Conservation (phyloP, 2,797 vertebrate species). For the Danio tinwini region DNA sequence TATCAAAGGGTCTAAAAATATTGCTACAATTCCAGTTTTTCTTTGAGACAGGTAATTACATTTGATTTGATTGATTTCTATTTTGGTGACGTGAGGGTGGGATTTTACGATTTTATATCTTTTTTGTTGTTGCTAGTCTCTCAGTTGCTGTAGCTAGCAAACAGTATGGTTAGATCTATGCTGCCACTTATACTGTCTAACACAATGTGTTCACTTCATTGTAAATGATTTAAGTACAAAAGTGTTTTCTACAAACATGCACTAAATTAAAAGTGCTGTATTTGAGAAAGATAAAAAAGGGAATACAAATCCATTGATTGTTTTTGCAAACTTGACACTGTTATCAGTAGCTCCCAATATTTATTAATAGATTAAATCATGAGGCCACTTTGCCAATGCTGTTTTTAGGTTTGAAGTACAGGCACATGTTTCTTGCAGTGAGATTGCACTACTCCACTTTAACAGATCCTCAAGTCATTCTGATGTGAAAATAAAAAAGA, state of each 20-base stretch:
- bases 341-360: background rate
- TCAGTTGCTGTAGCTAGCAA: too few species aligned
- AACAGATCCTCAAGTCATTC: conserved; percentile 15
- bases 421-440: background rate
- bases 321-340: background rate
- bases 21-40: too few species aligned
- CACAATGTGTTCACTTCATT: too few species aligned
- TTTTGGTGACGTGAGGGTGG: too few species aligned
- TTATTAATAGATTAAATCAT: background rate
- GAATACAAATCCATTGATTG: background rate
- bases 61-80: too few species aligned
- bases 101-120: too few species aligned
- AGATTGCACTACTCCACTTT: background rate
- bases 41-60: too few species aligned
- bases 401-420: background rate
- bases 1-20: too few species aligned
- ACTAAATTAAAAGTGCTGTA: background rate
- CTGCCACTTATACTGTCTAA: too few species aligned
- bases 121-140: too few species aligned
- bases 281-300: background rate
- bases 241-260: background rate
- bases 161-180: too few species aligned
- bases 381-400: background rate
- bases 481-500: conserved; percentile 13
- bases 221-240: background rate